Percentiles rank a stretch among this genome's conserved stretches.
phyloP scores from a whole-genome alignment of 2,888 invertebrate species.

The Nephrotoma flavescens region DNA sequence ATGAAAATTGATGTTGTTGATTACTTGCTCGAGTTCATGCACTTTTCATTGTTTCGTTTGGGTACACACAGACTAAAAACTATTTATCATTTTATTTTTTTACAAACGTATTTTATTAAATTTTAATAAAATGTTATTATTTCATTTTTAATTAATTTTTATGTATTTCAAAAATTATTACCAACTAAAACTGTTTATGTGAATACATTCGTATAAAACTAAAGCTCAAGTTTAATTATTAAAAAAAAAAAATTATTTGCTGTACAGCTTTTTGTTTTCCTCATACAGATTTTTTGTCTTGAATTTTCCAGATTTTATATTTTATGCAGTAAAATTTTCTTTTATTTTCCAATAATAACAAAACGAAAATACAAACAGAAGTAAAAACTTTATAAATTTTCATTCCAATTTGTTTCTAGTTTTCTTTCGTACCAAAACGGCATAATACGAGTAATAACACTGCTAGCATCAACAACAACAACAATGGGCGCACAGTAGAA shows the following conservation, averaged over 20 bases:
- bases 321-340: neutral
- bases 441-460: too few species aligned
- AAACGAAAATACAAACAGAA: neutral
- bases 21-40: neutral
- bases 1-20: neutral
- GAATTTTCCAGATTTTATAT: neutral
- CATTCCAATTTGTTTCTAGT: neutral
- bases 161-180: neutral
- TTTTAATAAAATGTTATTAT: too few species aligned
- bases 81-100: neutral
- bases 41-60: too few species aligned
- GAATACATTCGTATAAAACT: neutral
- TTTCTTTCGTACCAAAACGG: neutral
- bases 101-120: neutral
- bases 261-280: neutral
- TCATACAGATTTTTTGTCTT: neutral
- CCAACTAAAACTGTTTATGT: neutral
- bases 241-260: neutral
- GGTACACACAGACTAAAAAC: neutral
- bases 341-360: neutral
- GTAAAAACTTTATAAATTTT: neutral
- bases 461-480: neutral
- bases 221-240: neutral
- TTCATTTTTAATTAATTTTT: neutral
- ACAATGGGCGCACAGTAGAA: neutral